Percentiles rank a stretch among this genome's conserved stretches.
These are phyloP conservation scores for Heterodera carotae DNA, from an alignment of 1,140 invertebrate genomes.

Conservation along the genomic window DNA sequence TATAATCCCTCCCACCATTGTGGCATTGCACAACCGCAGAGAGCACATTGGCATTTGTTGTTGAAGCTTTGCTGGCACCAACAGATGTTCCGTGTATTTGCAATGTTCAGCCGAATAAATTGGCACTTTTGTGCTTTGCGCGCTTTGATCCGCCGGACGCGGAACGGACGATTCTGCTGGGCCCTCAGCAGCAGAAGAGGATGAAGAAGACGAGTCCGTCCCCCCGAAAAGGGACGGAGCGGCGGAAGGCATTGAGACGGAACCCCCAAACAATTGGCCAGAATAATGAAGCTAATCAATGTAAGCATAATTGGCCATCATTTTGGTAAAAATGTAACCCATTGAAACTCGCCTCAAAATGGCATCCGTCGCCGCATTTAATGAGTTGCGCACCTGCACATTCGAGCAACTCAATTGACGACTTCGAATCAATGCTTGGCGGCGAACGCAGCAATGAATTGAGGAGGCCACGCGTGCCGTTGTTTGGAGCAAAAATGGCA, in stretches of 20 bases:
- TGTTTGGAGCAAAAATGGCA: slow-evolving; percentile 42
- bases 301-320: slow-evolving; percentile 3
- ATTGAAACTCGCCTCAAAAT: slow-evolving; percentile 39
- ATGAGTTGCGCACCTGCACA: slow-evolving; percentile 36
- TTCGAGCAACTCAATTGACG: slow-evolving; percentile 32
- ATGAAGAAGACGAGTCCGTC: no score
- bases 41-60: slow-evolving; percentile 26
- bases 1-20: no score
- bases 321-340: no score
- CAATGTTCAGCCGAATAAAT: slow-evolving; percentile 17
- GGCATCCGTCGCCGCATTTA: slow-evolving; percentile 51
- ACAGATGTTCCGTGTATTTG: slow-evolving; percentile 19
- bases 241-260: slow-evolving; percentile 16
- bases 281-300: slow-evolving; percentile 6
- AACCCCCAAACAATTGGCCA: neutral
- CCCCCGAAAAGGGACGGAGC: no score
- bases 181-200: no score
- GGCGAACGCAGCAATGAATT: slow-evolving; percentile 48
- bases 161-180: neutral
- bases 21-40: slow-evolving; percentile 38
- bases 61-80: slow-evolving; percentile 6
- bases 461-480: slow-evolving; percentile 53
- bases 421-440: slow-evolving; percentile 31
- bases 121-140: neutral
- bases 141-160: neutral